These are phyloP conservation scores for Momotus momota DNA, from an alignment of 2,797 vertebrate genomes.

Conservation along the genomic window DNA sequence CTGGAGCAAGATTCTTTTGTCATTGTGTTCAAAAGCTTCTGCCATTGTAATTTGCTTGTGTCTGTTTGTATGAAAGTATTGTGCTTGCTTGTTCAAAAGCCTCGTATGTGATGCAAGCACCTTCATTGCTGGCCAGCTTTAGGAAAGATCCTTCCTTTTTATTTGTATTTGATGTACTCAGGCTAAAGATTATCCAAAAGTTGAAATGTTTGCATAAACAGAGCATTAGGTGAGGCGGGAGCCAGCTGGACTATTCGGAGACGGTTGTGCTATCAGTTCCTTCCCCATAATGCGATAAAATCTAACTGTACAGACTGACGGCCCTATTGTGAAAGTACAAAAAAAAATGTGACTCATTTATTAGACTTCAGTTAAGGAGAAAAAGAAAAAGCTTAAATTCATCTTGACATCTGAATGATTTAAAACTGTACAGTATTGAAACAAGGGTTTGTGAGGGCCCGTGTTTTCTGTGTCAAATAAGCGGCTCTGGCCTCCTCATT, in stretches of 20 bases:
- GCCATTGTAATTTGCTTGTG: background rate
- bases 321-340: background rate
- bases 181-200: background rate
- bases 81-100: background rate
- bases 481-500: background rate
- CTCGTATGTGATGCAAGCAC: background rate
- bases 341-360: background rate
- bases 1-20: background rate
- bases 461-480: background rate
- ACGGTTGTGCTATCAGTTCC: background rate
- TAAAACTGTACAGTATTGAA: background rate
- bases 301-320: background rate
- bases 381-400: background rate
- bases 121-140: background rate
- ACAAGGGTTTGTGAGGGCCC: background rate
- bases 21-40: background rate
- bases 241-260: background rate
- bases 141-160: background rate
- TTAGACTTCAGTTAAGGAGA: background rate
- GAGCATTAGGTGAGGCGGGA: background rate
- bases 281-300: accelerated
- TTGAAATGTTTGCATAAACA: background rate
- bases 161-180: background rate
- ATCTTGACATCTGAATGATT: background rate
- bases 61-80: background rate